Evolutionary conservation across 2,113 vertebrate genomes (phyloP).

Genomic region (Fukomys damarensis): DNA sequence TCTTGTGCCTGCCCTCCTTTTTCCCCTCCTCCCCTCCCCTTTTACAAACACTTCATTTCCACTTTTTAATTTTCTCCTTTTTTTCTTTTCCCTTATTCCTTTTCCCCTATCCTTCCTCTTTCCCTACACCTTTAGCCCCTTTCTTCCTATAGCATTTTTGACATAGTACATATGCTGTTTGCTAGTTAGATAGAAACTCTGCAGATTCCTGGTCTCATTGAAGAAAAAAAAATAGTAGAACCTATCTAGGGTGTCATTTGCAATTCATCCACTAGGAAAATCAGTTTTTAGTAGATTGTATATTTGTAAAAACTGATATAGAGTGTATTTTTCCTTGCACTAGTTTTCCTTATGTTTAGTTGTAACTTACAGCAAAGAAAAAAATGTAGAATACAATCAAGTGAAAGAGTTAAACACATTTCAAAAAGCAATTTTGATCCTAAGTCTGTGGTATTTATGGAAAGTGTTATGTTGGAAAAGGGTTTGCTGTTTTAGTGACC

Average conservation of each 20-base stretch:
- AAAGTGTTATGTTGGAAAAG: conserved; percentile 42
- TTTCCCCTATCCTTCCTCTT: no score
- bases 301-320: conserved; percentile 49
- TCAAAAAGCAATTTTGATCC: conserved; percentile 58
- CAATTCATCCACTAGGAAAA: conserved; percentile 31
- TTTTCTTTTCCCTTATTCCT: no score
- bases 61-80: no score
- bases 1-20: no score
- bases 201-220: background rate
- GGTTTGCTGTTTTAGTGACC: conserved; percentile 57
- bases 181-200: background rate
- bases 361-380: conserved; percentile 49
- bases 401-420: background rate
- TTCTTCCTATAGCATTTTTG: conserved; percentile 4
- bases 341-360: conserved; percentile 66
- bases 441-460: conserved; percentile 51
- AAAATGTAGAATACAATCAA: conserved; percentile 57
- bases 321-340: conserved; percentile 34
- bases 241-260: background rate
- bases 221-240: background rate
- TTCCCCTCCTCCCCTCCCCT: no score
- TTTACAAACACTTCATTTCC: no score
- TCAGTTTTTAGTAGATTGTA: conserved; percentile 25
- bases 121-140: no score
- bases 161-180: background rate